phyloP scores from a whole-genome alignment of 2,797 vertebrate species.

The Florisuga fusca region DNA sequence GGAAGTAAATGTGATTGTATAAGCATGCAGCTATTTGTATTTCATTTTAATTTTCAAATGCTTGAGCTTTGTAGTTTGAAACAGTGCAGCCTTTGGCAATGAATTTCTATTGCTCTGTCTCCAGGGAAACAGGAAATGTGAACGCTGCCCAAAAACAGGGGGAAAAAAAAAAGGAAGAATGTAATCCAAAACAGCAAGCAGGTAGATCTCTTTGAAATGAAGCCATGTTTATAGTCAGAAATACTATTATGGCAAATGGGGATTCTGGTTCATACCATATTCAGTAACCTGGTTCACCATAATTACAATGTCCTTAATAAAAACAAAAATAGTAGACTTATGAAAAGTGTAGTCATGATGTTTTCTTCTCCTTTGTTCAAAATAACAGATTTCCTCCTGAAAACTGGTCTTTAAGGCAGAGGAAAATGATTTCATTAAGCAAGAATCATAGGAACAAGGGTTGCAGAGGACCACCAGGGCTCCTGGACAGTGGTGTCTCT shows the following conservation, averaged over 20 bases:
- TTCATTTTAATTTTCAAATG: slow-evolving; percentile 9
- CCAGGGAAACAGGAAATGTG: neutral
- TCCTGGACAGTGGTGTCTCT: neutral
- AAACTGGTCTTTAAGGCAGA: neutral
- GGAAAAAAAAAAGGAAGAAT: neutral
- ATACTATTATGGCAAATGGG: neutral
- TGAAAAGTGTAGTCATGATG: neutral
- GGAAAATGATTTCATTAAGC: neutral
- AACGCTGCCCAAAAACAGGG: neutral
- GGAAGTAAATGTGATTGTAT: neutral
- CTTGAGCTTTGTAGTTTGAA: neutral
- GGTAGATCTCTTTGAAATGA: neutral
- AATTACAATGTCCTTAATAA: neutral
- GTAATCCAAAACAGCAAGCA: neutral
- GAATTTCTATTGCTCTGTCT: neutral
- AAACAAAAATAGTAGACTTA: neutral
- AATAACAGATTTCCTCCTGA: neutral
- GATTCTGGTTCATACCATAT: neutral
- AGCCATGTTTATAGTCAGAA: neutral
- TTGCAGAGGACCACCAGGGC: neutral
- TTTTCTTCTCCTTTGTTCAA: neutral
- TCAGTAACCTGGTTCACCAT: neutral
- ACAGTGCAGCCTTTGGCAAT: neutral
- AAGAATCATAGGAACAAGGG: neutral
- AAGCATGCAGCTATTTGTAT: neutral